These are phyloP conservation scores for Aphidius colemani DNA, from an alignment of 2,888 invertebrate species.

Conservation along the genomic window DNA sequence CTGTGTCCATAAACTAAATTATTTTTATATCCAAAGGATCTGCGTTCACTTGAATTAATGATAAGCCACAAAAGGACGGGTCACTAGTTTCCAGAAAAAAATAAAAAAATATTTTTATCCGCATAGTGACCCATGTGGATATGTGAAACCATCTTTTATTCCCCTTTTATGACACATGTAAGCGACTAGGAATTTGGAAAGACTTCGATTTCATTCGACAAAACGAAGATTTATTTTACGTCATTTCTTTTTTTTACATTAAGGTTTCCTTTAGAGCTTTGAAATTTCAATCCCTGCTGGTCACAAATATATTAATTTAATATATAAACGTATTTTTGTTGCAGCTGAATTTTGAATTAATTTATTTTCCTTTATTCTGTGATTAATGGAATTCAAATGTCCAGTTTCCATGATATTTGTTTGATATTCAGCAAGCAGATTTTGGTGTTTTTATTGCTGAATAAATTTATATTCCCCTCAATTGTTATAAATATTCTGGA, in stretches of 20 bases:
- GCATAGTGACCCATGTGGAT: conserved; percentile 10
- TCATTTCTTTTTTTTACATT: conserved; percentile 3
- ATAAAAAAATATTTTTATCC: conserved; percentile 2
- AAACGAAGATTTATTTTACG: conserved; percentile 39
- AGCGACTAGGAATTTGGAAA: conserved; percentile 38
- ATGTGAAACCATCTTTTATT: background rate
- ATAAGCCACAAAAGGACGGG: conserved; percentile 45
- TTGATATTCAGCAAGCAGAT: too few relatives aligned
- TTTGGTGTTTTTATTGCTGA: too few relatives aligned
- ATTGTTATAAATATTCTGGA: too few relatives aligned
- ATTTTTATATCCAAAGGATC: conserved; percentile 57
- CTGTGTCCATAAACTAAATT: conserved; percentile 58
- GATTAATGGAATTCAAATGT: too few relatives aligned
- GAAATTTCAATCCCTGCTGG: too few relatives aligned
- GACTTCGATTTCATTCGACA: conserved; percentile 25
- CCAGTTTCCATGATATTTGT: too few relatives aligned
- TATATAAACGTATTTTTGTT: too few relatives aligned
- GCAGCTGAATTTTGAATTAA: too few relatives aligned
- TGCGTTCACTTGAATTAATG: conserved; percentile 53
- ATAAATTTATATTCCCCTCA: too few relatives aligned
- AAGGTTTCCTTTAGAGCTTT: conserved; percentile 4
- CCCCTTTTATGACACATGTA: conserved; percentile 33
- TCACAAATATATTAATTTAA: too few relatives aligned
- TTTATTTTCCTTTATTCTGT: too few relatives aligned
- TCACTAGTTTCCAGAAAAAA: conserved; percentile 29